Percentiles rank a stretch among this genome's conserved stretches.
These are phyloP conservation scores for Andinoacara biseriatus DNA, from an alignment of 2,113 vertebrate species.

Conservation along the genomic window DNA sequence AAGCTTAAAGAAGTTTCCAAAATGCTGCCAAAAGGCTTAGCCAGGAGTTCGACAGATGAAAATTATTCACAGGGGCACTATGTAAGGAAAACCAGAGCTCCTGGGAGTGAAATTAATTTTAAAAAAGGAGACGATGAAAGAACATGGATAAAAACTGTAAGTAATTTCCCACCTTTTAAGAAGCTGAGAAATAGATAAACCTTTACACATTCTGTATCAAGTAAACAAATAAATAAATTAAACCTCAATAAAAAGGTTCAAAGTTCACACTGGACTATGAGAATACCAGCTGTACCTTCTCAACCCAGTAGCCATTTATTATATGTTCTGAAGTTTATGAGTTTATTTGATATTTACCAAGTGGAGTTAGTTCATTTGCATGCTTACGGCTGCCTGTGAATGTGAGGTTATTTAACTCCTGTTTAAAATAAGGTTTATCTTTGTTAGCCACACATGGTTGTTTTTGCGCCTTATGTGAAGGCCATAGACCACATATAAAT, in stretches of 20 bases:
- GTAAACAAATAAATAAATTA: background rate
- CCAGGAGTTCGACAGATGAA: slow-evolving; percentile 6
- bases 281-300: too few species aligned
- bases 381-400: background rate
- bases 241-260: background rate
- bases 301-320: too few species aligned
- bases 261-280: background rate
- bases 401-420: background rate
- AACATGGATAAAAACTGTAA: background rate
- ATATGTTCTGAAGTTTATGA: background rate
- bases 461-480: background rate
- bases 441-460: background rate
- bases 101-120: background rate
- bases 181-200: background rate
- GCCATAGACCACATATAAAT: background rate
- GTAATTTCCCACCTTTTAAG: background rate
- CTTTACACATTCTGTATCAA: background rate
- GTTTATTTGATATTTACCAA: too few species aligned
- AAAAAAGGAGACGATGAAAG: background rate
- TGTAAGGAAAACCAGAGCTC: background rate
- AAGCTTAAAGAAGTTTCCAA: slow-evolving; percentile 38
- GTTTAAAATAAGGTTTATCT: background rate
- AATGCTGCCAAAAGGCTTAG: slow-evolving; percentile 34
- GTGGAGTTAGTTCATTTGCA: background rate
- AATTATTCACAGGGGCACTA: background rate